These are phyloP conservation scores for Ptychobarbus kaznakovi DNA, from an alignment of 2,797 vertebrate genomes.

Conservation along the genomic window DNA sequence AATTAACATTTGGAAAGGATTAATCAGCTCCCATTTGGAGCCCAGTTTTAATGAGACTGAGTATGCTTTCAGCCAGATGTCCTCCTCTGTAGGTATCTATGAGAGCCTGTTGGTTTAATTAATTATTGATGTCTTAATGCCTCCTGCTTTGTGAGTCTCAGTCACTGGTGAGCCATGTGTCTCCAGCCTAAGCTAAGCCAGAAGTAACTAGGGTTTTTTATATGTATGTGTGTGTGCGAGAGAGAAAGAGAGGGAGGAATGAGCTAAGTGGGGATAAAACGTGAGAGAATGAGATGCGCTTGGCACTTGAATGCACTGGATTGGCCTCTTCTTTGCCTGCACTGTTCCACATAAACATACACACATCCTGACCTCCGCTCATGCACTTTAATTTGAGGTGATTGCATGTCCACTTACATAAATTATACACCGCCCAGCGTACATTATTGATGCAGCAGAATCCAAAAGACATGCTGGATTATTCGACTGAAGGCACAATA, in stretches of 20 bases:
- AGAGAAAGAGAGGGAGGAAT: constrained; percentile 43
- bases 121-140: constrained; percentile 69
- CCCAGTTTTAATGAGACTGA: constrained; percentile 67
- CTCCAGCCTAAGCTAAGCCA: constrained; percentile 52
- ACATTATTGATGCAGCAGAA: constrained; percentile 79
- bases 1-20: constrained; percentile 85
- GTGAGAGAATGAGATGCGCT: constrained; percentile 12
- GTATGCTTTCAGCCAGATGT: constrained; percentile 66
- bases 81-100: constrained; percentile 67
- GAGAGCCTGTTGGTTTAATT: constrained; percentile 67
- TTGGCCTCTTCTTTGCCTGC: constrained; percentile 26
- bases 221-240: constrained; percentile 19
- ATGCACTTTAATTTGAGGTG: constrained; percentile 80
- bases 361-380: constrained; percentile 54
- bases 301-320: constrained; percentile 42
- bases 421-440: constrained; percentile 75
- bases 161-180: constrained; percentile 56
- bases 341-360: constrained; percentile 35
- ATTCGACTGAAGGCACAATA: constrained; percentile 66
- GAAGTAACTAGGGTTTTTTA: constrained; percentile 44
- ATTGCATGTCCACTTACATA: constrained; percentile 85
- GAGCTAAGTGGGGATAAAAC: constrained; percentile 47
- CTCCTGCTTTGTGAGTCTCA: constrained; percentile 61
- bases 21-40: constrained; percentile 76
- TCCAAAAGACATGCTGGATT: constrained; percentile 76